Base-by-base conservation (phyloP, 2,888 invertebrate genomes). In the Muschampia plurimacula region DNA sequence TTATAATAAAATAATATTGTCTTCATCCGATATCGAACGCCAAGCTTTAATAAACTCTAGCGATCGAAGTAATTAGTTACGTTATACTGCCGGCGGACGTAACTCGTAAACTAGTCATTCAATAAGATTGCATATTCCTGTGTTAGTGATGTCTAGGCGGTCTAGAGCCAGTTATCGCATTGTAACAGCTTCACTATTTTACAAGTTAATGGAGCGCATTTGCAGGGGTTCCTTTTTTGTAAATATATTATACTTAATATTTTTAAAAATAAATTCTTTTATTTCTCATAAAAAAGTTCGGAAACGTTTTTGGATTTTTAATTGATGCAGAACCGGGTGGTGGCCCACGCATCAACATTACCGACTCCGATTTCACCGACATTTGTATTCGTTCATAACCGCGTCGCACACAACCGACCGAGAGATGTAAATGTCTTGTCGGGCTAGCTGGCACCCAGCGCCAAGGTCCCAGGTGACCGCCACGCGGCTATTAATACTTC, bases 381-480 rank as follows among this genome's bases (percentile, higher is more conserved):
- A 77, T 79, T 75, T 77, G 78, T 77, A 77, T 78, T 77, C 74
- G 73, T 74, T 79, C 69, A 67, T 71, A 76, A 74, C 77, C 75
- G 72, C 75, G 32, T 49, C 63, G 74, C 75, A 73, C 74, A 75
- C 71, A 74, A 68, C 79, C 82, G 73, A 70, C 79, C 82, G 83
- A 74, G 65, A 63, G 67, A 73, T 87, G 79, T 89, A 86, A 89
- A 86, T 76, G 82, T 76, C 74, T 72, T 74, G 72, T 74, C 74
- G 75, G 79, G 67, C 67, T 64, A 81, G 81, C 90, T 91, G 92
- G 90, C 91, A 90, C 82, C 84, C 75, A 78, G 77, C 81, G 75
- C 79, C 90, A 91, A 90, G 89, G 90, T 88, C 84, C 84, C 88
- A 88, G 89, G 86, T 90, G 89, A 89, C 88, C 86, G 87, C 83